Percentiles rank a stretch among this genome's conserved stretches.
Conservation (phyloP, 1,140 invertebrate genomes). For the Anastrepha obliqua region DNA sequence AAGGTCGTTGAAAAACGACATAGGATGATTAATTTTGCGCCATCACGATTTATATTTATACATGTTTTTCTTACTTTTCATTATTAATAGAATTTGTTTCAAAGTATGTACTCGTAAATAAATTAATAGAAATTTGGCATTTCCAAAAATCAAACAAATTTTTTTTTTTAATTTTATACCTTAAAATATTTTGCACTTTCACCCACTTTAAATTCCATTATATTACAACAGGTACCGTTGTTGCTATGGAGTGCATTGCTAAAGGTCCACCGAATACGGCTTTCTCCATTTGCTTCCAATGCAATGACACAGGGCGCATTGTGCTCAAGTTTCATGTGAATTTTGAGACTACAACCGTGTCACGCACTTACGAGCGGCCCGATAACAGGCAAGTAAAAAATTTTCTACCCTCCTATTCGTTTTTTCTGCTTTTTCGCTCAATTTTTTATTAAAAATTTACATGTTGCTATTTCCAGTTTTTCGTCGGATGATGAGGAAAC, state of each 20-base stretch:
- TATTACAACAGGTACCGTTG: constrained; percentile 64
- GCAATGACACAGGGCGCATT: constrained; percentile 70
- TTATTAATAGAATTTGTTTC: too few species aligned
- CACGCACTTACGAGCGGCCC: constrained; percentile 67
- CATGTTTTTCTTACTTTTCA: too few species aligned
- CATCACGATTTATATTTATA: too few species aligned
- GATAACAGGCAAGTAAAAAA: constrained; percentile 65
- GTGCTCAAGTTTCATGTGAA: constrained; percentile 70
- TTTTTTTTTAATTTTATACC: too few species aligned
- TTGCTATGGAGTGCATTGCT: constrained; percentile 72
- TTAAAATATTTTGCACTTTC: too few species aligned
- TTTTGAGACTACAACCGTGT: constrained; percentile 69
- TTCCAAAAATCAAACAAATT: too few species aligned
- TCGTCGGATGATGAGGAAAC: constrained; percentile 69
- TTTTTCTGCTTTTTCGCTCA: background rate
- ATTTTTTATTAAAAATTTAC: background rate
- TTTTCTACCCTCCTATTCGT: too few species aligned
- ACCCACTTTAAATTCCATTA: background rate
- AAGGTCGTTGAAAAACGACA: too few species aligned
- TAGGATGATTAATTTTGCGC: too few species aligned
- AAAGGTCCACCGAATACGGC: constrained; percentile 70
- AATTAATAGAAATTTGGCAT: too few species aligned
- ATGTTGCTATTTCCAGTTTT: constrained; percentile 60
- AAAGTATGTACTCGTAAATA: too few species aligned
- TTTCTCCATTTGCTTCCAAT: constrained; percentile 72